A percentile compares a stretch with the other conserved stretches of the same genome.
Conservation (phyloP, 2,113 vertebrate species). For the Nanorana parkeri region DNA sequence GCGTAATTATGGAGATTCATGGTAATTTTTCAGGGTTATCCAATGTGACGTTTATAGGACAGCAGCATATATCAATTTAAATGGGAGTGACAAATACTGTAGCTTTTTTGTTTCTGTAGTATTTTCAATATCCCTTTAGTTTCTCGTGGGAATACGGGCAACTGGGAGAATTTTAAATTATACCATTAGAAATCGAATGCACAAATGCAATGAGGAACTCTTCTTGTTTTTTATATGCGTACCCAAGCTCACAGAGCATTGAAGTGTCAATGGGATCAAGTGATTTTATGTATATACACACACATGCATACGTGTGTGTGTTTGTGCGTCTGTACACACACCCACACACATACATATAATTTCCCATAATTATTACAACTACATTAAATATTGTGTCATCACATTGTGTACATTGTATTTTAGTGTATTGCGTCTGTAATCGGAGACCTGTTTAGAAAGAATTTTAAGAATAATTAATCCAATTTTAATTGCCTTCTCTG, state of each 20-base stretch:
- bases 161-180: slow-evolving; percentile 66
- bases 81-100: slow-evolving; percentile 84
- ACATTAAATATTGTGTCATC: too few species aligned
- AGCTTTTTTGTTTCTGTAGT: slow-evolving; percentile 70
- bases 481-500: too few species aligned
- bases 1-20: slow-evolving; percentile 87
- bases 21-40: slow-evolving; percentile 91
- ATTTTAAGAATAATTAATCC: too few species aligned
- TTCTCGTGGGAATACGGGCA: slow-evolving; percentile 65
- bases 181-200: slow-evolving; percentile 62
- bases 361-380: background rate
- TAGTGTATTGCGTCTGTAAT: too few species aligned
- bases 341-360: background rate
- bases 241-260: background rate
- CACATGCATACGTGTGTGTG: background rate
- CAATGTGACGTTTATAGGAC: slow-evolving; percentile 88
- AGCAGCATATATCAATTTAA: slow-evolving; percentile 85
- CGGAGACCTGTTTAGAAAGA: too few species aligned
- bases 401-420: too few species aligned
- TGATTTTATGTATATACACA: background rate
- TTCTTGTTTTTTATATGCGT: slow-evolving; percentile 48
- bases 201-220: slow-evolving; percentile 57
- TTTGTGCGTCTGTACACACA: background rate
- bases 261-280: background rate
- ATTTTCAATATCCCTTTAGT: slow-evolving; percentile 72